phyloP scores from a whole-genome alignment of 2,113 vertebrate species.

The Gopherus flavomarginatus region DNA sequence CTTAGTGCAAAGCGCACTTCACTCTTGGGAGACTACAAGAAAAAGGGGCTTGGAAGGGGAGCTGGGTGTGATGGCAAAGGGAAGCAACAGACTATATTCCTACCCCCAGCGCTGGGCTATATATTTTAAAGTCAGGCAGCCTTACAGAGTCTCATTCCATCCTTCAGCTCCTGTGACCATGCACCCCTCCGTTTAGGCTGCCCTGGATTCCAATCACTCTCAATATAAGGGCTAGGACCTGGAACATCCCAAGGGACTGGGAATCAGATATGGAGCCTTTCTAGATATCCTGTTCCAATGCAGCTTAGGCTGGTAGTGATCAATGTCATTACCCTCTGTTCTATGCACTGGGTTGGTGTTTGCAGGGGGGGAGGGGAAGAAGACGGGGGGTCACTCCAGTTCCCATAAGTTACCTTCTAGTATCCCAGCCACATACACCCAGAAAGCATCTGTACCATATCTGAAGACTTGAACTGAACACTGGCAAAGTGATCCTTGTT shows the following conservation, averaged over 20 bases:
- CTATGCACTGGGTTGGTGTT: fast-evolving
- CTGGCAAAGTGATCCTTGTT: neutral
- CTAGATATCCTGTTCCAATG: neutral
- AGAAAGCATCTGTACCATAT: neutral
- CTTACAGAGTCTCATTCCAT: neutral
- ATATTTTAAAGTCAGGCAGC: neutral
- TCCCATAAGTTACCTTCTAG: neutral
- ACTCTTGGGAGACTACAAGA: neutral
- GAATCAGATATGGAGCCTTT: neutral
- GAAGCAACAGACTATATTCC: neutral
- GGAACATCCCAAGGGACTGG: neutral
- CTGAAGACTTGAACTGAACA: neutral
- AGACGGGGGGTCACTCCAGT: neutral
- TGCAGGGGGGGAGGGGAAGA: neutral
- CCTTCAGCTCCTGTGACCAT: neutral
- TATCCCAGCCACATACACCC: neutral
- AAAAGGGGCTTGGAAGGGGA: neutral
- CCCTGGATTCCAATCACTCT: neutral
- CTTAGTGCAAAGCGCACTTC: neutral
- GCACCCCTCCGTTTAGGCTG: neutral
- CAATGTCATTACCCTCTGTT: neutral
- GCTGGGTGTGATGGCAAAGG: neutral
- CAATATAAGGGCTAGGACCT: fast-evolving
- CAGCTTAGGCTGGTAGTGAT: fast-evolving
- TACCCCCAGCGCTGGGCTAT: neutral